Evolutionary conservation across 2,797 vertebrate species (phyloP).

Genomic region (Picus viridis): DNA sequence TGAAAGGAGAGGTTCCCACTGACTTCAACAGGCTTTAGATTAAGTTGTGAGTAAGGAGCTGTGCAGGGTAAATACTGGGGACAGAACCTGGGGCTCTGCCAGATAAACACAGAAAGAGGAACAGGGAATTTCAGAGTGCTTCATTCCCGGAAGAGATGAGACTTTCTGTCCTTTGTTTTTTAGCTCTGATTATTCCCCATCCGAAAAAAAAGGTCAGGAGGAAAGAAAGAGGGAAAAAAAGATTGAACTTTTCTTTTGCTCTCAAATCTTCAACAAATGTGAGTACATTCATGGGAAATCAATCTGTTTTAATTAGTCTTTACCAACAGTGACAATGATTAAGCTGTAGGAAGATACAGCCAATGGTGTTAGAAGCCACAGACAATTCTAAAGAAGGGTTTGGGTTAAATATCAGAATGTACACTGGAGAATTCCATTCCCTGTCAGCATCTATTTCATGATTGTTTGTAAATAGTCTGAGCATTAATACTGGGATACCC

Average conservation of each 20-base stretch:
- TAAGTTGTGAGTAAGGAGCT: constrained; percentile 31
- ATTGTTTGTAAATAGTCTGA: background rate
- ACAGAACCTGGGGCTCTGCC: constrained; percentile 37
- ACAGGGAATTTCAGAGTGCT: constrained; percentile 39
- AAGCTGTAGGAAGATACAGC: background rate
- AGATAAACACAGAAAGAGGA: constrained; percentile 46
- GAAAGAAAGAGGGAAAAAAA: background rate
- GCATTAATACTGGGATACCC: background rate
- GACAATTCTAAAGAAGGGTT: background rate
- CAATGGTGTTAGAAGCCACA: background rate
- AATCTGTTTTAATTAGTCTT: background rate
- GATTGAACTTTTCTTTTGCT: background rate
- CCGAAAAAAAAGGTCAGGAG: background rate
- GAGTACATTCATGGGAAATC: background rate
- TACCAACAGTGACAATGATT: background rate
- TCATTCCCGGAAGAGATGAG: constrained; percentile 41
- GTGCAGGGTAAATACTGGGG: background rate
- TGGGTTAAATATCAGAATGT: background rate
- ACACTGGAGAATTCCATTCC: background rate
- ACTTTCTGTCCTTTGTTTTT: constrained; percentile 21
- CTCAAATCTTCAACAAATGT: background rate
- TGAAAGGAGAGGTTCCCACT: constrained; percentile 54
- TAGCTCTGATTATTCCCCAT: background rate
- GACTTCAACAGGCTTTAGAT: constrained; percentile 54
- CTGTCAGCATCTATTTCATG: background rate